Conservation (phyloP, 1,140 invertebrate genomes). For the Battus philenor region DNA sequence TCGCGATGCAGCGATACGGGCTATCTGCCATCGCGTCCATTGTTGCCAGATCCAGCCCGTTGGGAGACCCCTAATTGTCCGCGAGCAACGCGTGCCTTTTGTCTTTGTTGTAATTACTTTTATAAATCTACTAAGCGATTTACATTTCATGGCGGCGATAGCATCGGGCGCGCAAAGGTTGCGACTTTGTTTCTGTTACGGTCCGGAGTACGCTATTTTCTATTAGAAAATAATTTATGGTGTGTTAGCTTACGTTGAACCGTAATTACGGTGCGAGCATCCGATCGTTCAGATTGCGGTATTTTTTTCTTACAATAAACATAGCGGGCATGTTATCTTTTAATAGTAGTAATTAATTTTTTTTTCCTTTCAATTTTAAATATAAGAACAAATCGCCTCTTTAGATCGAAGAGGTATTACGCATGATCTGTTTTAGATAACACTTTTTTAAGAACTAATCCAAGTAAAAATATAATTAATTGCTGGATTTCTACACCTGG, state of each 20-base stretch:
- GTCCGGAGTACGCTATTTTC: slow-evolving; percentile 17
- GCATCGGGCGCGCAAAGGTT: slow-evolving; percentile 33
- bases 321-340: too few relatives aligned
- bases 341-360: too few relatives aligned
- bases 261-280: slow-evolving; percentile 11
- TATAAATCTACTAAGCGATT: slow-evolving; percentile 48
- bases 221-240: slow-evolving; percentile 26
- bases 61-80: slow-evolving; percentile 36
- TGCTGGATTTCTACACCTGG: too few relatives aligned
- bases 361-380: too few relatives aligned
- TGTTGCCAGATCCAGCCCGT: slow-evolving; percentile 47
- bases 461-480: too few relatives aligned
- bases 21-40: slow-evolving; percentile 46
- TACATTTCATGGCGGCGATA: slow-evolving; percentile 34
- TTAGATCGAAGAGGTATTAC: too few relatives aligned
- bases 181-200: slow-evolving; percentile 41
- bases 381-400: too few relatives aligned
- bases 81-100: slow-evolving; percentile 39
- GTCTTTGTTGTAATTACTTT: slow-evolving; percentile 49
- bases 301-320: too few relatives aligned
- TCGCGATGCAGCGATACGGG: slow-evolving; percentile 40
- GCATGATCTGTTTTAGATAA: too few relatives aligned
- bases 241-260: slow-evolving; percentile 8
- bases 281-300: slow-evolving; percentile 3
- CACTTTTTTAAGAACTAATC: too few relatives aligned